phyloP scores from a whole-genome alignment of 2,888 invertebrate genomes.

The Pteria penguin region DNA sequence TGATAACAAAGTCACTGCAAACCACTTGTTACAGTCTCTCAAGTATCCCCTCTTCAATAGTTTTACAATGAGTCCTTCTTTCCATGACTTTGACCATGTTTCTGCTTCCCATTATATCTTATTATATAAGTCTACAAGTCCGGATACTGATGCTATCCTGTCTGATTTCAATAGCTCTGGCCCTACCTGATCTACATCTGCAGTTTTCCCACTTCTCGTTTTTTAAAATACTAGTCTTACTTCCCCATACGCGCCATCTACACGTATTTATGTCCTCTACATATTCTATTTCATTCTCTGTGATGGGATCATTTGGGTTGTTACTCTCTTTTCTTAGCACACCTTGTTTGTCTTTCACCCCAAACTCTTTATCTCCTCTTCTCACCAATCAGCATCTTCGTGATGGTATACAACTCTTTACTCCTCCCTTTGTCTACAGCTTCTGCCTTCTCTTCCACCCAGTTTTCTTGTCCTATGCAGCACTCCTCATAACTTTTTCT shows the following conservation, averaged over 20 bases:
- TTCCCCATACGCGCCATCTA: background rate
- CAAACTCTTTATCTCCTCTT: background rate
- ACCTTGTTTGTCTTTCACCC: constrained; percentile 10
- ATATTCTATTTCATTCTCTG: too few relatives aligned
- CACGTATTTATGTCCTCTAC: too few relatives aligned
- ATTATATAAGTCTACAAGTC: background rate
- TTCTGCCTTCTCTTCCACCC: background rate
- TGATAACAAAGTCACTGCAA: constrained; percentile 3
- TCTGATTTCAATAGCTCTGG: constrained; percentile 4
- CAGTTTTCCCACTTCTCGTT: background rate
- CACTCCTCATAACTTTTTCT: too few relatives aligned
- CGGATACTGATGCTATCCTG: background rate
- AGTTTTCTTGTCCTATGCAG: background rate
- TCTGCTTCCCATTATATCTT: background rate
- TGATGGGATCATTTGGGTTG: background rate
- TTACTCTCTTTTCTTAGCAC: background rate
- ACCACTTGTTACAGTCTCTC: background rate
- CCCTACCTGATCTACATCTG: background rate
- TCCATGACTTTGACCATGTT: too few relatives aligned
- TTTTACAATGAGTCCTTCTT: too few relatives aligned
- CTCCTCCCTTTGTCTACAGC: background rate
- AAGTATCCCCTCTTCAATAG: too few relatives aligned
- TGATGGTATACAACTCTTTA: background rate
- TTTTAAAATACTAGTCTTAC: background rate
- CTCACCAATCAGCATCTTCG: background rate